phyloP scores from a whole-genome alignment of 30 jellyfish, hydroid and myxozoan species.

The Chrysaora quinquecirrha region DNA sequence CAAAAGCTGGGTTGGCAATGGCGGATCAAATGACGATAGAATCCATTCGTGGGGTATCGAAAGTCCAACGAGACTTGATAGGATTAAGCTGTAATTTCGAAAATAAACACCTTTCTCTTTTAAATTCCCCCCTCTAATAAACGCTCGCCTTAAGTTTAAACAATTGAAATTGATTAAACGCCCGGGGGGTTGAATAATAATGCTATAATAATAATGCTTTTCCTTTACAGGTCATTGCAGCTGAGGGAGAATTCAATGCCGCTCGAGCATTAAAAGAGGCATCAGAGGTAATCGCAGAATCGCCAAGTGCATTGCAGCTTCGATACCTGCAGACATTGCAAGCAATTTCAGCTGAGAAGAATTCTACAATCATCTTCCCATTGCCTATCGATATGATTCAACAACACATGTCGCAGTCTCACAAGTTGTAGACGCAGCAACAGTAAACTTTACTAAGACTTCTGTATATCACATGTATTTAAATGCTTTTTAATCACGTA shows the following conservation, averaged over 20 bases:
- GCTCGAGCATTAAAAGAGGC: conserved; percentile 96
- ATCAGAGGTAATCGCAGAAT: conserved; percentile 85
- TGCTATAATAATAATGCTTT: no score
- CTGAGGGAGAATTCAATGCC: conserved; percentile 95
- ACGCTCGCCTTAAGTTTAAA: no score
- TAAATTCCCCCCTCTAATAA: no score
- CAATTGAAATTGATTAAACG: no score
- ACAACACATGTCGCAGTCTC: neutral
- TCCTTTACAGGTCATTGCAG: conserved; percentile 95
- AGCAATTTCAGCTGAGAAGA: conserved; percentile 96
- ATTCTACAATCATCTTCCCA: conserved; percentile 92
- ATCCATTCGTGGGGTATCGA: no score
- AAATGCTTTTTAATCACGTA: neutral
- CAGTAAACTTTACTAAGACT: neutral
- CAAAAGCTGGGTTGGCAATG: no score
- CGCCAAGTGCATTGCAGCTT: conserved; percentile 96
- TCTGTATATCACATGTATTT: neutral
- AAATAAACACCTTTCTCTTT: no score
- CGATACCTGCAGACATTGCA: conserved; percentile 94
- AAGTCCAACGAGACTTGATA: no score
- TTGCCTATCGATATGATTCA: conserved; percentile 83
- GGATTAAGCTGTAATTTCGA: no score
- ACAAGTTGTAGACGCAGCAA: neutral
- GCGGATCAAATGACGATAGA: no score
- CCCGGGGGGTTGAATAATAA: no score